Evolutionary conservation across 2,888 invertebrate species (phyloP).

Genomic region (Brachyopa scutellaris): DNA sequence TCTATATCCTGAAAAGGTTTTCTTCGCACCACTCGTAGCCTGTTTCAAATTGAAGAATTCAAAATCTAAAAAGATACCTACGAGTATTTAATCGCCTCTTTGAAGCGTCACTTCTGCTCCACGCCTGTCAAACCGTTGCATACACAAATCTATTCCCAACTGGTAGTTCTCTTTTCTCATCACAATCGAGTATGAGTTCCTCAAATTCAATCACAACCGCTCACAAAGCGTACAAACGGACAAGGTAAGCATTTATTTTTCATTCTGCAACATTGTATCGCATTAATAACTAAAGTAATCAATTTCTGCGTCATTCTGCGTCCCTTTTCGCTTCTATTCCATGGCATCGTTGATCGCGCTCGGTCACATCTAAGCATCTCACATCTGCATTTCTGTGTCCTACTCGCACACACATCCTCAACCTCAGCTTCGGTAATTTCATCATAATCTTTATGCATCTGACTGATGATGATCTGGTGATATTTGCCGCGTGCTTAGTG

Average conservation of each 20-base stretch:
- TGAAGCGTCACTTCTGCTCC: no score
- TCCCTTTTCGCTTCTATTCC: constrained; percentile 1
- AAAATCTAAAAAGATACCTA: no score
- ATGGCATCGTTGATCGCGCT: neutral
- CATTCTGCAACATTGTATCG: constrained; percentile 60
- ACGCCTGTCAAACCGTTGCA: no score
- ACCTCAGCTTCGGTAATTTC: constrained; percentile 52
- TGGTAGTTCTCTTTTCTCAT: neutral
- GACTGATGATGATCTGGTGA: constrained; percentile 60
- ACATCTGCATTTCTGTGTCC: constrained; percentile 43
- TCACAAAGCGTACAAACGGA: constrained; percentile 9
- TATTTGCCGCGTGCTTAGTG: constrained; percentile 54
- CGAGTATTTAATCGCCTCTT: no score
- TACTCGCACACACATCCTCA: neutral
- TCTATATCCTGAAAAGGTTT: no score
- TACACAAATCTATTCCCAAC: neutral
- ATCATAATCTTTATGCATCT: constrained; percentile 71
- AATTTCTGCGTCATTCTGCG: constrained; percentile 16
- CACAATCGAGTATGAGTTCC: no score
- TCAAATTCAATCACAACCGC: no score
- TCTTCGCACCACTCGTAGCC: no score
- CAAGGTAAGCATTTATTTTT: constrained; percentile 32
- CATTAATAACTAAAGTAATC: constrained; percentile 30
- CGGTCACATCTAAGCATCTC: constrained; percentile 11
- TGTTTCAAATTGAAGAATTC: no score